Evolutionary conservation across 2,888 invertebrate species (phyloP).

Genomic region (Erpobdella octoculata): DNA sequence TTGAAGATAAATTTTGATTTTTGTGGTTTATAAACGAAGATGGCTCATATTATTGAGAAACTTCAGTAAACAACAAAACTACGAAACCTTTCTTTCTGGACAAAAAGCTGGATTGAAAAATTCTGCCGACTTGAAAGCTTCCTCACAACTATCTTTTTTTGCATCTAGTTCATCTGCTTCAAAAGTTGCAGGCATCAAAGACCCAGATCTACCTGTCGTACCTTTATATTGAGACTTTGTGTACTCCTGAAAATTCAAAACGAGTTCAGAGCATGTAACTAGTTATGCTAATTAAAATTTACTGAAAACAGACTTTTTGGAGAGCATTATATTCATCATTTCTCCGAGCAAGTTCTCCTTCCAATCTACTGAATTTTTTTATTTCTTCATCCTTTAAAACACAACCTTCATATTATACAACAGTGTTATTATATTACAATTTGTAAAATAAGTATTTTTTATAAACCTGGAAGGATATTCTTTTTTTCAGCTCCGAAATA

Average conservation of each 20-base stretch:
- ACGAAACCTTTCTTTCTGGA: no score
- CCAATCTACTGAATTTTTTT: constrained; percentile 3
- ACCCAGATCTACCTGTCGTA: background rate
- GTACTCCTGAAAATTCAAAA: background rate
- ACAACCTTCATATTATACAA: background rate
- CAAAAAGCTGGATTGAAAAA: no score
- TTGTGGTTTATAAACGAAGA: no score
- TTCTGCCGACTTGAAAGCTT: no score
- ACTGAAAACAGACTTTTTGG: background rate
- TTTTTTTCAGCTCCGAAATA: constrained; percentile 29
- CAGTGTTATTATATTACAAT: background rate
- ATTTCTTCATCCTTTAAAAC: background rate
- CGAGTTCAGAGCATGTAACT: background rate
- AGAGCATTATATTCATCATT: background rate
- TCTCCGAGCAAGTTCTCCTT: background rate
- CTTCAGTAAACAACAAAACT: no score
- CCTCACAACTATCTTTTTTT: no score
- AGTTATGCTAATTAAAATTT: background rate
- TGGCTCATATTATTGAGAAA: no score
- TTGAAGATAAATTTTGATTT: no score
- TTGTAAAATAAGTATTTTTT: background rate
- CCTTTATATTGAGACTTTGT: background rate
- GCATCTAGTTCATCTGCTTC: no score
- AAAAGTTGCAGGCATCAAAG: background rate
- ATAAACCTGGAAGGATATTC: constrained; percentile 32